These are phyloP conservation scores for Pristionchus japonicus DNA, from an alignment of 2,888 invertebrate species.

Conservation along the genomic window DNA sequence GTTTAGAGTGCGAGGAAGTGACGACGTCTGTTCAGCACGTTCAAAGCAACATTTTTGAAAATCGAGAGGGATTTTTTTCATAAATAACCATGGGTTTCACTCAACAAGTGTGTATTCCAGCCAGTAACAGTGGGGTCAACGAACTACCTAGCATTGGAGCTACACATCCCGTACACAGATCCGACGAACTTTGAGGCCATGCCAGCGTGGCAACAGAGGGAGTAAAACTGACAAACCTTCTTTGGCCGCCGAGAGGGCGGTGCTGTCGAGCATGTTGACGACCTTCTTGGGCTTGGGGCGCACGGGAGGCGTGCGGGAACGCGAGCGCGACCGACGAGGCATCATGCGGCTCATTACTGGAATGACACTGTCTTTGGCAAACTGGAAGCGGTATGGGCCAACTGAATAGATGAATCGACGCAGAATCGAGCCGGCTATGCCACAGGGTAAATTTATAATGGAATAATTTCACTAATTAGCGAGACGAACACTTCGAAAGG, in stretches of 20 bases:
- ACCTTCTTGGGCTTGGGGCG: constrained; percentile 34
- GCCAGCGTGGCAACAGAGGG: neutral
- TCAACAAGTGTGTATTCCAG: too few relatives aligned
- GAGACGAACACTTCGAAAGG: neutral
- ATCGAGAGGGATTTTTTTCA: too few relatives aligned
- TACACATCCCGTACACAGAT: too few relatives aligned
- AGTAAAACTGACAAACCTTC: neutral
- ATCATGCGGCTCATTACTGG: neutral
- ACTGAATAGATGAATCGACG: neutral
- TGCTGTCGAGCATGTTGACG: constrained; percentile 41
- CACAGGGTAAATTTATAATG: neutral
- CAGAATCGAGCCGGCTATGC: neutral
- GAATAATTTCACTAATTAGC: neutral
- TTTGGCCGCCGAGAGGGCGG: neutral
- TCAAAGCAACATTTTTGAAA: too few relatives aligned
- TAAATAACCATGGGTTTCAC: too few relatives aligned
- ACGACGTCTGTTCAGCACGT: too few relatives aligned
- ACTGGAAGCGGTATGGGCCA: neutral
- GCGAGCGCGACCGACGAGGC: constrained; percentile 21
- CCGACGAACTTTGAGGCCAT: neutral
- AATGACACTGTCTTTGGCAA: neutral
- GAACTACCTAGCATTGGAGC: too few relatives aligned
- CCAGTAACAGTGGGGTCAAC: too few relatives aligned
- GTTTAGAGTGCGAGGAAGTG: too few relatives aligned
- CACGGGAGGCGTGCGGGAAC: constrained; percentile 38